Percentiles rank a stretch among this genome's conserved stretches.
Evolutionary conservation across 2,113 vertebrate genomes (phyloP).

Genomic region (Diphyllodes magnificus): DNA sequence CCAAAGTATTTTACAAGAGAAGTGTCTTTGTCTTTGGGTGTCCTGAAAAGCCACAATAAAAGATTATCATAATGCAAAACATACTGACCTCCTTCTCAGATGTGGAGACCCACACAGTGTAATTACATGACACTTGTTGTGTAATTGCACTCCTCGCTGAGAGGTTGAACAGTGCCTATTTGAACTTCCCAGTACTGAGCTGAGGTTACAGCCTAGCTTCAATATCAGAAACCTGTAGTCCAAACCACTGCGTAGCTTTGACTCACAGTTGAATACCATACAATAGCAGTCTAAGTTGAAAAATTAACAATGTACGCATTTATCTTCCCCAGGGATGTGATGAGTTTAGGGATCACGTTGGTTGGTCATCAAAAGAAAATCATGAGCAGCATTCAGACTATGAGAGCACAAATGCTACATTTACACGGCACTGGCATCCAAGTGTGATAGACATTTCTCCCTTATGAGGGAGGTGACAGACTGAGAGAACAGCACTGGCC

Average conservation of each 20-base stretch:
- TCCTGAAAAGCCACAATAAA: not conserved
- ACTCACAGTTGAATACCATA: not conserved
- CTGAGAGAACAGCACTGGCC: constrained; percentile 78
- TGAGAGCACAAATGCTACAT: constrained; percentile 97
- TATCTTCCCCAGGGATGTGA: constrained; percentile 88
- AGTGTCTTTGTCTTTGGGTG: not conserved
- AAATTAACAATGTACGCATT: constrained; percentile 63
- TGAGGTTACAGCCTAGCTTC: not conserved
- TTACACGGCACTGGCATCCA: constrained; percentile 97
- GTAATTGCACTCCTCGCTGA: not conserved
- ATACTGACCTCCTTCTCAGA: not conserved
- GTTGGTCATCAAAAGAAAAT: constrained; percentile 99
- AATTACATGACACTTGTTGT: not conserved
- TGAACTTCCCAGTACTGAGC: not conserved
- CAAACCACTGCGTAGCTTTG: not conserved
- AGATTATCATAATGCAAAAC: not conserved
- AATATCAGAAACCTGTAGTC: not conserved
- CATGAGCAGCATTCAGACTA: constrained; percentile 99
- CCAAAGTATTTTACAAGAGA: not conserved
- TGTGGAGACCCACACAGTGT: not conserved
- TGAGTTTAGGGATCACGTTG: constrained; percentile 97
- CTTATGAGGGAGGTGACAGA: constrained; percentile 66
- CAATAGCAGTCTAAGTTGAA: constrained; percentile 27
- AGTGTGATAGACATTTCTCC: constrained; percentile 83
- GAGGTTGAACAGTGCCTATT: not conserved